A percentile compares a stretch with the other conserved stretches of the same genome.
phyloP scores from a whole-genome alignment of 2,888 invertebrate species.

The Acleris holmiana region DNA sequence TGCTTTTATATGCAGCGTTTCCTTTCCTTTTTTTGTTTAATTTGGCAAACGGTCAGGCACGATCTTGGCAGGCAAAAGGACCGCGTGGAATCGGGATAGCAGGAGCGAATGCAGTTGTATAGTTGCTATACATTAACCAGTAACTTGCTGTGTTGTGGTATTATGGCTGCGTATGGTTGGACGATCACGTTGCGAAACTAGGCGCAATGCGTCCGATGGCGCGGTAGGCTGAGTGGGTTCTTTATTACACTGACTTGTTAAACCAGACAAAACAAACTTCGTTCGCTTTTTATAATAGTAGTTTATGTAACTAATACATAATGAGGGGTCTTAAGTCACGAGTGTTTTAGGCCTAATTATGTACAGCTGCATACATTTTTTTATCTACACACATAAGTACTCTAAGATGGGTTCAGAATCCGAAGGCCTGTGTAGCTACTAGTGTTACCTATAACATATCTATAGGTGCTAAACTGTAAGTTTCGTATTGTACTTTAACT shows the following conservation, averaged over 20 bases:
- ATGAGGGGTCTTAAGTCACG: too few species aligned
- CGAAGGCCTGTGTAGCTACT: too few species aligned
- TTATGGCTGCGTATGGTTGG: conserved; percentile 29
- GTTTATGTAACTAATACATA: too few species aligned
- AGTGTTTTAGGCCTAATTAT: too few species aligned
- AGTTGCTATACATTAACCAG: conserved; percentile 9
- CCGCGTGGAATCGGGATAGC: conserved; percentile 22
- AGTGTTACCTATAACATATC: too few species aligned
- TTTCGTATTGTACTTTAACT: too few species aligned
- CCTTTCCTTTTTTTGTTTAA: conserved; percentile 23
- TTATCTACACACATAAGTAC: too few species aligned
- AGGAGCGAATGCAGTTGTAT: conserved; percentile 13
- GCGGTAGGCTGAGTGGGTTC: conserved; percentile 13
- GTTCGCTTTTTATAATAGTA: conserved; percentile 9
- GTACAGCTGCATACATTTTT: too few species aligned
- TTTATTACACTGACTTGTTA: conserved; percentile 17
- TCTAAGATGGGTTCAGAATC: too few species aligned
- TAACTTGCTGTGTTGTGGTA: conserved; percentile 10
- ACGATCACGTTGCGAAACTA: conserved; percentile 32
- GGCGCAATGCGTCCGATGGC: conserved; percentile 26
- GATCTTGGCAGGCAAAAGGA: conserved; percentile 25
- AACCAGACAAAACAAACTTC: conserved; percentile 9
- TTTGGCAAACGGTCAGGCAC: conserved; percentile 30
- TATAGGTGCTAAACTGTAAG: too few species aligned
- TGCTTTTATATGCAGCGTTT: background rate